These are phyloP conservation scores for Rallus crepitans DNA, from an alignment of 2,797 vertebrate genomes.

Conservation along the genomic window DNA sequence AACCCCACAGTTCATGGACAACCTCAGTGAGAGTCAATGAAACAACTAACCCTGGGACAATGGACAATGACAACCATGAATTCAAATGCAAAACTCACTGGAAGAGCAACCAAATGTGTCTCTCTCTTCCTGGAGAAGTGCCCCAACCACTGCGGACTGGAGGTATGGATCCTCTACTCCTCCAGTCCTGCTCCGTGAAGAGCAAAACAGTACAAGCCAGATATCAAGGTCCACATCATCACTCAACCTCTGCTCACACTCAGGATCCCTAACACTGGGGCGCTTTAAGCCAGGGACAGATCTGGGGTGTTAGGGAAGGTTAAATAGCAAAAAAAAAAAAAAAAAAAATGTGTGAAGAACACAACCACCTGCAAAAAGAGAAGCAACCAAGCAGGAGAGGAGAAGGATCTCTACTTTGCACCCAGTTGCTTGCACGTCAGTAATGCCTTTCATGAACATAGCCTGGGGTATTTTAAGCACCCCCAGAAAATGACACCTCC, in stretches of 20 bases:
- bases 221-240: not conserved
- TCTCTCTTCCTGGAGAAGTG: not conserved
- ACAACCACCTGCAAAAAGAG: not conserved
- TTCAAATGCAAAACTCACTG: not conserved
- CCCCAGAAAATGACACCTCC: not conserved
- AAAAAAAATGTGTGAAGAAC: not conserved
- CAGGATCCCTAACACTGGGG: not conserved
- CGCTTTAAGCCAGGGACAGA: not conserved
- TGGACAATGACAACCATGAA: not conserved
- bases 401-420: not conserved
- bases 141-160: accelerated
- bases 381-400: not conserved
- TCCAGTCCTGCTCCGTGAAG: not conserved
- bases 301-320: not conserved
- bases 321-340: not conserved
- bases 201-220: not conserved
- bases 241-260: not conserved
- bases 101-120: not conserved
- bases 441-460: not conserved
- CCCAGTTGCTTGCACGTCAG: not conserved
- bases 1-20: not conserved
- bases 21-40: not conserved
- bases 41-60: not conserved
- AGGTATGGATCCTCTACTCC: not conserved
- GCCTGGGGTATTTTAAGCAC: not conserved